phyloP scores from a whole-genome alignment of 1,140 invertebrate species.

The Ips typographus region DNA sequence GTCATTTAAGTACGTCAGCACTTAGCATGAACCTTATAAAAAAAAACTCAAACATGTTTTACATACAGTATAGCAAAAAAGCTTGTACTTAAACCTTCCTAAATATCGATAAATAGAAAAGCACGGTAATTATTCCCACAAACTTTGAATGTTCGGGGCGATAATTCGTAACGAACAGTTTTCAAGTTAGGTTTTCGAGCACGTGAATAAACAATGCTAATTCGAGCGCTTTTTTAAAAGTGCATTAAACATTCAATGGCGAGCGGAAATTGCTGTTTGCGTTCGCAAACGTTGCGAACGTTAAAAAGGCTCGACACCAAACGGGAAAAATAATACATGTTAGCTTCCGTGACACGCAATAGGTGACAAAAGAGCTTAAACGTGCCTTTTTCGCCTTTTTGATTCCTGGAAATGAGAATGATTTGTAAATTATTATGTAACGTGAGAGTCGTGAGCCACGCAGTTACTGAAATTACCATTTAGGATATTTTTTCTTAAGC shows the following conservation, averaged over 20 bases:
- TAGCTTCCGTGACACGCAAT: slow-evolving; percentile 8
- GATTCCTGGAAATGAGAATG: no score
- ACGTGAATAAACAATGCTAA: slow-evolving; percentile 29
- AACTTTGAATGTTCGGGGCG: slow-evolving; percentile 1
- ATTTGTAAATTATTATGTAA: no score
- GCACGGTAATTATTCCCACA: slow-evolving; percentile 9
- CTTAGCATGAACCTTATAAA: no score
- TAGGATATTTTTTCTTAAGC: no score
- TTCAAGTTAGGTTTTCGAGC: slow-evolving; percentile 15
- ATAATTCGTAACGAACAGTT: slow-evolving; percentile 18
- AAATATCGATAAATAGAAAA: background rate
- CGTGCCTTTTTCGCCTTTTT: no score
- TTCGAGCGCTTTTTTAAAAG: slow-evolving; percentile 17
- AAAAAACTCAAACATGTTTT: no score
- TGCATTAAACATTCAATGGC: slow-evolving; percentile 23
- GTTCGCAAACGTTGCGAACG: background rate
- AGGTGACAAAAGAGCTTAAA: background rate
- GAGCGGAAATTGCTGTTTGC: slow-evolving; percentile 23
- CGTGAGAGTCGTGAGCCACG: no score
- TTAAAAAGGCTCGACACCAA: slow-evolving; percentile 2
- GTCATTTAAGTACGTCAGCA: no score
- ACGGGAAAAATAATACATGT: background rate
- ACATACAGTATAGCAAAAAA: no score
- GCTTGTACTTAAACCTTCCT: background rate
- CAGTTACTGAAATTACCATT: no score